Evolutionary conservation across 2,113 vertebrate genomes (phyloP), one percentile per base, ranked within the genome.

Genomic region (Gobio gobio): DNA sequence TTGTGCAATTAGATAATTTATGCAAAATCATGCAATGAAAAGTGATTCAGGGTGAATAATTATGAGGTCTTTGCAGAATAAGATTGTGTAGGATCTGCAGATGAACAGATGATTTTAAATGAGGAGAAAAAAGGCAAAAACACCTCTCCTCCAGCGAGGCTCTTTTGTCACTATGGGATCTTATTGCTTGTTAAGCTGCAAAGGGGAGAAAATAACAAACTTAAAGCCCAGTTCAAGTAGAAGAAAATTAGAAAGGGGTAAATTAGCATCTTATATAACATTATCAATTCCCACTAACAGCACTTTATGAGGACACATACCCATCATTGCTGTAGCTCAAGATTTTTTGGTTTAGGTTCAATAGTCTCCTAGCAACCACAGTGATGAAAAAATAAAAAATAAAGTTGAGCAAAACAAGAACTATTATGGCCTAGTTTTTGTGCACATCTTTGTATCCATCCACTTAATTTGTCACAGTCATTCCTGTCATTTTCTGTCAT

Each of bases 341-440:
- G 83, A 84, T 83, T 85, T 83, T 63, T 87, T 84, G 77, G 80
- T 74, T 85, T 87, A 87, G 81, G 88, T 89, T 89, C 81, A 87
- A 85, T 82, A 84, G 88, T 89, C 77, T 87, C 88, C 88, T 89
- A 89, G 88, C 88, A 89, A 89, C 88, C 43, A 68, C 77, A 63
- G 45, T 70, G 61, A 68, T 40, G 33, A 73, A 45, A 20, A 70
- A 83, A 64, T 70, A 22, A 43, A 33, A 20, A 81, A 78, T 68
- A 87, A 86, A 83, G 80, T 83, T 87, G 78, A 73, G 29, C 43
- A 54, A 72, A 85, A 83, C 68, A 45, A 63, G 59, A 64, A 83
- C 49, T 85, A 58, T 61, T 79, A 80, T 87, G 83, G 80, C 88
- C 86, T 89, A 86, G 83, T 87, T 89, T 56, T 85, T 54, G 54